Evolutionary conservation across 1,140 invertebrate species (phyloP).

Genomic region (Patella vulgata): DNA sequence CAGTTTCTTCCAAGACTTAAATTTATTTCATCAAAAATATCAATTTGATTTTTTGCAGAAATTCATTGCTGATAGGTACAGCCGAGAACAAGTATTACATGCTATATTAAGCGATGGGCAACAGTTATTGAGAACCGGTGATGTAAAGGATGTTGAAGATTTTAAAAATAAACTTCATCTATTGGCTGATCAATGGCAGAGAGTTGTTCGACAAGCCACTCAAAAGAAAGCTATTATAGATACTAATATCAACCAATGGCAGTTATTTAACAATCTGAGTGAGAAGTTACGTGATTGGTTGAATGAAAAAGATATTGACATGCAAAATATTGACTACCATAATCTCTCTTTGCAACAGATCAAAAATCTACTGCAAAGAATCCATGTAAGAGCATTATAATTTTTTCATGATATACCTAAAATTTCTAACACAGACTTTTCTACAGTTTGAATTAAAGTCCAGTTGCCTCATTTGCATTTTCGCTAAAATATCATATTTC

Average conservation of each 20-base stretch:
- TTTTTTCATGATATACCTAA: no score
- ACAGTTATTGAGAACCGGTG: constrained; percentile 56
- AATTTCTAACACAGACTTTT: no score
- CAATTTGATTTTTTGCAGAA: constrained; percentile 54
- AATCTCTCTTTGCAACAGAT: constrained; percentile 50
- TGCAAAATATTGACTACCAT: constrained; percentile 70
- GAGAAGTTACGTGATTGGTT: constrained; percentile 81
- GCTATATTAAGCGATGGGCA: constrained; percentile 61
- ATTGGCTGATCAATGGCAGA: constrained; percentile 85
- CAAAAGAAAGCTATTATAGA: constrained; percentile 80
- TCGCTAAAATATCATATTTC: no score
- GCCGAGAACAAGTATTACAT: constrained; percentile 59
- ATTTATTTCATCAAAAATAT: no score
- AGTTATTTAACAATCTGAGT: constrained; percentile 80
- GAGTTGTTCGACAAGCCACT: constrained; percentile 82
- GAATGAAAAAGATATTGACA: constrained; percentile 79
- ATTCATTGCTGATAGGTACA: constrained; percentile 59
- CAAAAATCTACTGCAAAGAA: constrained; percentile 48
- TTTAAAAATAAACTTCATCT: constrained; percentile 76
- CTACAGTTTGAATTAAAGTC: no score
- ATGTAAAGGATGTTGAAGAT: constrained; percentile 51
- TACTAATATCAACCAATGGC: constrained; percentile 80
- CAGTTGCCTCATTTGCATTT: no score
- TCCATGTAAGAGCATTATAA: constrained; percentile 46
- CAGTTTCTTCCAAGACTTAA: no score